Evolutionary conservation across 2,113 vertebrate species (phyloP).

Genomic region (Chamaetylas fuelleborni): DNA sequence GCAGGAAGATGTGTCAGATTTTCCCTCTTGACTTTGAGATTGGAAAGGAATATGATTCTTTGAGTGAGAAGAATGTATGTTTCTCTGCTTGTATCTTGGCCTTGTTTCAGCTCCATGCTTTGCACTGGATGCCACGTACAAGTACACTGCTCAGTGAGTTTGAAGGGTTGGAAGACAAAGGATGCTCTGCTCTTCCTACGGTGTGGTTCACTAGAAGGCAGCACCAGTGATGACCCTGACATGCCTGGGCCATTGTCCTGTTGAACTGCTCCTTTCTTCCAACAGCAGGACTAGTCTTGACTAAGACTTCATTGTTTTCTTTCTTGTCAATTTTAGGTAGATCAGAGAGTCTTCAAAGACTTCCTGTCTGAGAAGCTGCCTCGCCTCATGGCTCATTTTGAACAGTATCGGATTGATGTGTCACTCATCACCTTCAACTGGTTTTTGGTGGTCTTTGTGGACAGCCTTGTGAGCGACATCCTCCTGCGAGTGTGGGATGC

Average conservation of each 20-base stretch:
- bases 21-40: not conserved
- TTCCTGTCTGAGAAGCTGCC: constrained; percentile 90
- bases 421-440: constrained; percentile 92
- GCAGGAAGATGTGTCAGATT: not conserved
- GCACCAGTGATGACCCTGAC: not conserved
- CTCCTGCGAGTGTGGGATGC: constrained; percentile 92
- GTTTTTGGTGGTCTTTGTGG: constrained; percentile 93
- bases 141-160: not conserved
- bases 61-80: not conserved
- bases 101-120: not conserved
- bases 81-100: not conserved
- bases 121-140: not conserved
- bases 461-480: constrained; percentile 88
- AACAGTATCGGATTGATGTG: constrained; percentile 81
- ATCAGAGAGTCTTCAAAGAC: constrained; percentile 93
- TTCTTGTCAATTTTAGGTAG: constrained; percentile 74
- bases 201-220: not conserved
- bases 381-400: constrained; percentile 83
- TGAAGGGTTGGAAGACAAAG: not conserved
- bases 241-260: accelerated
- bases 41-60: not conserved
- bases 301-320: not conserved
- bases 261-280: not conserved
- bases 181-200: not conserved
- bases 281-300: not conserved